Percentiles rank a stretch among this genome's conserved stretches.
Evolutionary conservation across 2,113 vertebrate species (phyloP).

Genomic region (Oncorhynchus clarkii): DNA sequence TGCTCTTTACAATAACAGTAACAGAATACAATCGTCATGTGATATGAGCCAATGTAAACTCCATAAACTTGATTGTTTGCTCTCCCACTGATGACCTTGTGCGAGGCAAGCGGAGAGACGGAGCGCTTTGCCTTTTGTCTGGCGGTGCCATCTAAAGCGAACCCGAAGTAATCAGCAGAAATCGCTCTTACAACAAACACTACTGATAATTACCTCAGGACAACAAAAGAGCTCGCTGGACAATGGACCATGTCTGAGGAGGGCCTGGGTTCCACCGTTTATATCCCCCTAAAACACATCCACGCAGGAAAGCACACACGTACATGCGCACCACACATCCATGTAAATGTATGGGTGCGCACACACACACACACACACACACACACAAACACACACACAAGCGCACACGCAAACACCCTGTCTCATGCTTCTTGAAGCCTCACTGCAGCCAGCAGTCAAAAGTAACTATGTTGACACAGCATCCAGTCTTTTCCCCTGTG

Average conservation of each 20-base stretch:
- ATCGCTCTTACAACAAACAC: constrained; percentile 41
- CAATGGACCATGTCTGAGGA: constrained; percentile 52
- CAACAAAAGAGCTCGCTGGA: constrained; percentile 55
- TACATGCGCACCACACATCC: constrained; percentile 8
- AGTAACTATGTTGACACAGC: constrained; percentile 66
- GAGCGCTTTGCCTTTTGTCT: constrained; percentile 20
- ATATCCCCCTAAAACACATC: constrained; percentile 4
- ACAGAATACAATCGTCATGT: background rate
- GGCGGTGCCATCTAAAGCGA: constrained; percentile 30
- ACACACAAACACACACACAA: background rate
- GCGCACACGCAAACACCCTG: too few species aligned
- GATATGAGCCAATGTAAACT: background rate
- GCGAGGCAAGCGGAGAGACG: background rate
- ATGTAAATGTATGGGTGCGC: background rate
- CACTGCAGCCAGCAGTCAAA: background rate
- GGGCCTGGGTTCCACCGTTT: constrained; percentile 41
- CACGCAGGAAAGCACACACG: constrained; percentile 21
- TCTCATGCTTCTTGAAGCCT: constrained; percentile 1
- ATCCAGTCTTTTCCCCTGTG: constrained; percentile 53
- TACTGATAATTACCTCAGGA: constrained; percentile 44
- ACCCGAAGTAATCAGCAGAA: background rate
- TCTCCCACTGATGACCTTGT: background rate
- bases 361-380: background rate
- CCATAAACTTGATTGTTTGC: background rate
- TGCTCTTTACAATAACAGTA: too few species aligned